Evolutionary conservation across 2,797 vertebrate species (phyloP).

Genomic region (Rhinichthys osculus): DNA sequence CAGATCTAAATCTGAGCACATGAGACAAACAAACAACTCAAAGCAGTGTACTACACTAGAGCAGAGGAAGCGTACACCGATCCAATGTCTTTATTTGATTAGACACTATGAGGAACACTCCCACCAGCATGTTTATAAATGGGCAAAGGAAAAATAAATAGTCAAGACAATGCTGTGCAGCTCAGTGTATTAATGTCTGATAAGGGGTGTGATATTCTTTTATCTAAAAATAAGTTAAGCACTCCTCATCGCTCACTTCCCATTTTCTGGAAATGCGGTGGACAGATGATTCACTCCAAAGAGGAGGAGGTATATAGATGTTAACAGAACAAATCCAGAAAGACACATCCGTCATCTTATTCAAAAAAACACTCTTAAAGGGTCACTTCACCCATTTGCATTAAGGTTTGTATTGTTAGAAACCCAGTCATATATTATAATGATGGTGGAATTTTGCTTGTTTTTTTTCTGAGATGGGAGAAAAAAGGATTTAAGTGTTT

Average conservation of each 20-base stretch:
- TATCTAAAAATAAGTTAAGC: constrained; percentile 72
- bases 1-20: neutral
- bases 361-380: constrained; percentile 21
- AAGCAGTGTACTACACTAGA: constrained; percentile 30
- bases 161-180: constrained; percentile 63
- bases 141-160: constrained; percentile 65
- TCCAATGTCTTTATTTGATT: constrained; percentile 64
- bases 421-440: too few relatives aligned
- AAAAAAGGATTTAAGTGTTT: too few relatives aligned
- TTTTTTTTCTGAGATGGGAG: too few relatives aligned
- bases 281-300: constrained; percentile 62
- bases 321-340: constrained; percentile 33
- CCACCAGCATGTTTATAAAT: constrained; percentile 68
- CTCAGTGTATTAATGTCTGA: constrained; percentile 60
- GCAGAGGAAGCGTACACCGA: constrained; percentile 1
- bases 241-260: constrained; percentile 62
- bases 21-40: constrained; percentile 28
- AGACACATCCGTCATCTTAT: constrained; percentile 12
- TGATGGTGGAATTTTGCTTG: too few relatives aligned
- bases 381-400: too few relatives aligned
- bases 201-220: constrained; percentile 64
- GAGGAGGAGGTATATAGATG: constrained; percentile 36
- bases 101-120: constrained; percentile 64
- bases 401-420: too few relatives aligned
- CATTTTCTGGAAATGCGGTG: constrained; percentile 49